Percentiles rank a stretch among this genome's conserved stretches.
Conservation (phyloP, 2,888 invertebrate genomes). For the Griposia aprilina region DNA sequence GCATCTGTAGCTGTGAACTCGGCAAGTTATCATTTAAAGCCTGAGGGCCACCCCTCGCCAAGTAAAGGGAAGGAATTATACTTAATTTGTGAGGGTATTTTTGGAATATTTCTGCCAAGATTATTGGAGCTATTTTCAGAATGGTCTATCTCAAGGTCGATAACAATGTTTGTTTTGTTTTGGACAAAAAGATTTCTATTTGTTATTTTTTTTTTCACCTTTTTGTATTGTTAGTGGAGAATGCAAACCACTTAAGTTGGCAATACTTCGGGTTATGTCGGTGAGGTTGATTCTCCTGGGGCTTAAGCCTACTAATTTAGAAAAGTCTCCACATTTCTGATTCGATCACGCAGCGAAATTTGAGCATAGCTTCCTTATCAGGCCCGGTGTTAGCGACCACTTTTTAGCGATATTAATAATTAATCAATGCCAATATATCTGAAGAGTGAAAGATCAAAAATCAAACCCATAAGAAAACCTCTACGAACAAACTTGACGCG, state of each 20-base stretch:
- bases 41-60: constrained; percentile 29
- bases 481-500: neutral
- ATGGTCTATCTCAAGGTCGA: constrained; percentile 29
- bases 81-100: constrained; percentile 54
- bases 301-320: too few species aligned
- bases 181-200: neutral
- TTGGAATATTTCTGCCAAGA: constrained; percentile 22
- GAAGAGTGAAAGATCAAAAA: neutral
- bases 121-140: constrained; percentile 39
- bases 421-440: too few species aligned
- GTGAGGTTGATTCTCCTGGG: neutral
- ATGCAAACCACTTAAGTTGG: neutral
- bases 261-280: too few species aligned
- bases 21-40: constrained; percentile 58
- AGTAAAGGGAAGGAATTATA: constrained; percentile 31
- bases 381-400: too few species aligned
- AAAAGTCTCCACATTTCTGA: too few species aligned
- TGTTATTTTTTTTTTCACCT: neutral
- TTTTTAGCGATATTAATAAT: too few species aligned
- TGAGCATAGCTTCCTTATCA: too few species aligned
- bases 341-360: too few species aligned
- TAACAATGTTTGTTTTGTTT: constrained; percentile 14
- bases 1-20: constrained; percentile 45
- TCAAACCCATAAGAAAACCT: neutral
- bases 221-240: neutral